A percentile compares a stretch with the other conserved stretches of the same genome.
phyloP scores from a whole-genome alignment of 2,888 invertebrate genomes.

The Napeogenes sylphis region DNA sequence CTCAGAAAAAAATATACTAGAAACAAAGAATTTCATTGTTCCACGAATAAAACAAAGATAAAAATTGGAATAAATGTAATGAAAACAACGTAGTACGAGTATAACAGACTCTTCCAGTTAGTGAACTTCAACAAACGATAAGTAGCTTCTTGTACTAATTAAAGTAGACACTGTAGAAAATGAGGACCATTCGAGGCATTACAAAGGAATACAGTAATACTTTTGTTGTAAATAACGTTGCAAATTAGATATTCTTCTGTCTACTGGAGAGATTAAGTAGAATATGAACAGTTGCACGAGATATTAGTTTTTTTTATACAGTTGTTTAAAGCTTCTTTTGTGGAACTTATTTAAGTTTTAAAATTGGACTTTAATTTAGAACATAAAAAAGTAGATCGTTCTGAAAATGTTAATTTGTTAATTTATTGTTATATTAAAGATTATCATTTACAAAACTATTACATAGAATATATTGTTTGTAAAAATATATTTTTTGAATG shows the following conservation, averaged over 20 bases:
- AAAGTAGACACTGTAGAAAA: conserved; percentile 53
- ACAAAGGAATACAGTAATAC: conserved; percentile 44
- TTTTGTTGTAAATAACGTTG: conserved; percentile 56
- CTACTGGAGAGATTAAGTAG: conserved; percentile 33
- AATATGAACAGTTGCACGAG: conserved; percentile 25
- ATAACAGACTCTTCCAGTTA: conserved; percentile 28
- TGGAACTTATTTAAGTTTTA: background rate
- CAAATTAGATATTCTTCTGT: conserved; percentile 55
- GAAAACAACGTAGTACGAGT: conserved; percentile 16
- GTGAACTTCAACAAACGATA: conserved; percentile 52
- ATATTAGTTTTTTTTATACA: background rate
- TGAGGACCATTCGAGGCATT: conserved; percentile 40
- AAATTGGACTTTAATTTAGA: background rate
- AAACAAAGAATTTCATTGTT: conserved; percentile 16
- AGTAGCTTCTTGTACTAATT: conserved; percentile 68
- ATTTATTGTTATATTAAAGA: too few relatives aligned
- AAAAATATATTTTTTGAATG: too few relatives aligned
- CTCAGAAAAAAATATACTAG: conserved; percentile 2
- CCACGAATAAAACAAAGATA: conserved; percentile 19
- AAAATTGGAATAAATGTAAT: conserved; percentile 31
- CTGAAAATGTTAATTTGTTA: too few relatives aligned
- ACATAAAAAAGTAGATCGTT: background rate
- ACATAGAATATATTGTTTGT: too few relatives aligned
- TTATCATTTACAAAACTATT: too few relatives aligned
- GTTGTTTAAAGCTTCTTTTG: background rate